phyloP scores from a whole-genome alignment of 2,797 vertebrate genomes.

The Rhinophrynus dorsalis region DNA sequence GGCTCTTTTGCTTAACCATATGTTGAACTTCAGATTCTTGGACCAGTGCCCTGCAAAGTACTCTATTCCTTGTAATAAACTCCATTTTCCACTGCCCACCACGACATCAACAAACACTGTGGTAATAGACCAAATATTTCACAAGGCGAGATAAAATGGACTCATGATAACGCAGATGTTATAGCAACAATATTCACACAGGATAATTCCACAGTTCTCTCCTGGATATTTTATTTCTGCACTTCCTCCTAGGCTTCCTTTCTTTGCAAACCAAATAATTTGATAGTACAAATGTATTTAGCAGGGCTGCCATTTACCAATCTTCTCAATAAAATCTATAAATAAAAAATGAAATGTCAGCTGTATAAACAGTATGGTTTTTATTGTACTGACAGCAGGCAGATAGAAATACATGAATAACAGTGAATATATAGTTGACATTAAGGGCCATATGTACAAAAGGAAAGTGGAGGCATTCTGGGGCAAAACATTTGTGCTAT shows the following conservation, averaged over 20 bases:
- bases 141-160: slow-evolving; percentile 25
- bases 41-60: neutral
- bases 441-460: too few species aligned
- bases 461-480: too few species aligned
- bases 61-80: slow-evolving; percentile 18
- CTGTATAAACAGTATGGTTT: slow-evolving; percentile 35
- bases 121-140: slow-evolving; percentile 39
- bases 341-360: slow-evolving; percentile 21
- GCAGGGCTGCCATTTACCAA: slow-evolving; percentile 16
- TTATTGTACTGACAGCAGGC: slow-evolving; percentile 17
- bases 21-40: slow-evolving; percentile 30
- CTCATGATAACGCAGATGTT: slow-evolving; percentile 35
- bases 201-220: slow-evolving; percentile 25
- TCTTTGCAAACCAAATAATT: slow-evolving; percentile 17
- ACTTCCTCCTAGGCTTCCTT: slow-evolving; percentile 26
- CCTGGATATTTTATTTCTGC: slow-evolving; percentile 25
- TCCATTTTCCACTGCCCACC: slow-evolving; percentile 36
- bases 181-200: slow-evolving; percentile 38
- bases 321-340: slow-evolving; percentile 16
- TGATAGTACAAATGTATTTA: slow-evolving; percentile 36
- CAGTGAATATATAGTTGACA: slow-evolving; percentile 2
- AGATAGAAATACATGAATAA: slow-evolving; percentile 14
- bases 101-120: slow-evolving; percentile 34
- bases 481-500: too few species aligned
- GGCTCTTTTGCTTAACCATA: slow-evolving; percentile 20